Percentiles rank a stretch among this genome's conserved stretches.
Evolutionary conservation across 2,113 vertebrate genomes (phyloP).

Genomic region (Epinephelus moara): DNA sequence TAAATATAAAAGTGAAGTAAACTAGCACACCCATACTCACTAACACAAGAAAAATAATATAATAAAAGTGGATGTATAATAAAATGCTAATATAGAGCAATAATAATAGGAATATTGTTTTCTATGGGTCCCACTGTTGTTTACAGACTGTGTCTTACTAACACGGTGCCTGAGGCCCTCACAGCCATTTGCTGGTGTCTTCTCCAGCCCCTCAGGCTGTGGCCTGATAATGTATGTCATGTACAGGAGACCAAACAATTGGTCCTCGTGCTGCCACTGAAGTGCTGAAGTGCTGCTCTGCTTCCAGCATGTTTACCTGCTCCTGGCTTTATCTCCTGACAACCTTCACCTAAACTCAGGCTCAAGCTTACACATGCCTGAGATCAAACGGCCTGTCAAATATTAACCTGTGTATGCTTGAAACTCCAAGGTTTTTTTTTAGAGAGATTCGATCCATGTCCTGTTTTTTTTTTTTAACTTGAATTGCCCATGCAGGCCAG

Average conservation of each 20-base stretch:
- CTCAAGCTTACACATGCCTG: slow-evolving; percentile 40
- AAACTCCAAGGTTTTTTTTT: slow-evolving; percentile 37
- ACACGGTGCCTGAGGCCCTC: background rate
- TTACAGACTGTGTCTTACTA: background rate
- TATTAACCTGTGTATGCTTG: slow-evolving; percentile 66
- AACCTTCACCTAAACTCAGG: slow-evolving; percentile 76
- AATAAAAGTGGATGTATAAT: background rate
- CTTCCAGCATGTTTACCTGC: slow-evolving; percentile 54
- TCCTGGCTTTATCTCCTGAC: slow-evolving; percentile 61
- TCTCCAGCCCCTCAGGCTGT: slow-evolving; percentile 24
- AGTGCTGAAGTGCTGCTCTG: slow-evolving; percentile 33
- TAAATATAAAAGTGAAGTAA: background rate
- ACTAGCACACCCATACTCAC: background rate
- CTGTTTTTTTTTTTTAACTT: background rate
- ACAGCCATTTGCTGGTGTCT: slow-evolving; percentile 11
- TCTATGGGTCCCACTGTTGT: background rate
- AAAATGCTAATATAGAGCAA: background rate
- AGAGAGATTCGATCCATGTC: slow-evolving; percentile 7
- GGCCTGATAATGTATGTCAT: slow-evolving; percentile 57
- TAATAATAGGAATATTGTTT: background rate
- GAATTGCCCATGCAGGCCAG: background rate
- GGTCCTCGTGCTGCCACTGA: slow-evolving; percentile 24
- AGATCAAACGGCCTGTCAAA: slow-evolving; percentile 73
- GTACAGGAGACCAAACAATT: slow-evolving; percentile 42
- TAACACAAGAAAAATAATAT: background rate